Percentiles rank a stretch among this genome's conserved stretches.
phyloP scores from a whole-genome alignment of 2,888 invertebrate species.

The Drosophila pegasa region DNA sequence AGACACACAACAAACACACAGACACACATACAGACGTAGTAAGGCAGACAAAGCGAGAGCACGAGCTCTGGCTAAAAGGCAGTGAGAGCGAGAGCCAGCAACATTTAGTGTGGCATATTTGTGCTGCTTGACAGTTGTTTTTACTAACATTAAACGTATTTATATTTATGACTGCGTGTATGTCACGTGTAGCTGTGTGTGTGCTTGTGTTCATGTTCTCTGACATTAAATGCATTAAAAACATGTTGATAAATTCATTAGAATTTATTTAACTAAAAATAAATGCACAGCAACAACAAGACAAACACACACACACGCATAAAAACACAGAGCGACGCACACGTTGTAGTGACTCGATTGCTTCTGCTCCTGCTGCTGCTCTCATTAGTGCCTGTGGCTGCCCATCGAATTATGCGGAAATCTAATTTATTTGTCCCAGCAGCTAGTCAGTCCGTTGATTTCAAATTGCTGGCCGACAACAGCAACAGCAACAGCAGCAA shows the following conservation, averaged over 20 bases:
- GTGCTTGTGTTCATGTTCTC: slow-evolving; percentile 19
- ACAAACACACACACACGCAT: slow-evolving; percentile 8
- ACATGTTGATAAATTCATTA: slow-evolving; percentile 67
- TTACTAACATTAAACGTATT: slow-evolving; percentile 64
- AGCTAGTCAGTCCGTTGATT: slow-evolving; percentile 46
- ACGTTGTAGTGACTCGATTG: slow-evolving; percentile 5
- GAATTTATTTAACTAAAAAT: slow-evolving; percentile 69
- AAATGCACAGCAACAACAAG: slow-evolving; percentile 39
- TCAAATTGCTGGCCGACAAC: slow-evolving; percentile 46
- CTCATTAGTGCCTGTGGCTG: slow-evolving; percentile 66
- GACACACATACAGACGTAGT: slow-evolving; percentile 18
- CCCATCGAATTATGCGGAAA: slow-evolving; percentile 63
- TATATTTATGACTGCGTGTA: slow-evolving; percentile 55
- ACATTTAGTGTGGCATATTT: slow-evolving; percentile 61
- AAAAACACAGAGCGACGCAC: slow-evolving; percentile 9
- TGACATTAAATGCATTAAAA: slow-evolving; percentile 66
- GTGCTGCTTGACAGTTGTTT: slow-evolving; percentile 49
- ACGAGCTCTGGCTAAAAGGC: slow-evolving; percentile 16
- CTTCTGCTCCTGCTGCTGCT: slow-evolving; percentile 30
- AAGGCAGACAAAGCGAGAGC: slow-evolving; percentile 15
- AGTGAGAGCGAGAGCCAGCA: slow-evolving; percentile 15
- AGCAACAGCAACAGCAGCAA: slow-evolving; percentile 18
- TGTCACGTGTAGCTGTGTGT: slow-evolving; percentile 3
- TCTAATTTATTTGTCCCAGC: slow-evolving; percentile 60
- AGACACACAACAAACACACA: slow-evolving; percentile 32